Base-by-base conservation (phyloP, 2,797 vertebrate genomes). In the Cirrhinus mrigala region DNA sequence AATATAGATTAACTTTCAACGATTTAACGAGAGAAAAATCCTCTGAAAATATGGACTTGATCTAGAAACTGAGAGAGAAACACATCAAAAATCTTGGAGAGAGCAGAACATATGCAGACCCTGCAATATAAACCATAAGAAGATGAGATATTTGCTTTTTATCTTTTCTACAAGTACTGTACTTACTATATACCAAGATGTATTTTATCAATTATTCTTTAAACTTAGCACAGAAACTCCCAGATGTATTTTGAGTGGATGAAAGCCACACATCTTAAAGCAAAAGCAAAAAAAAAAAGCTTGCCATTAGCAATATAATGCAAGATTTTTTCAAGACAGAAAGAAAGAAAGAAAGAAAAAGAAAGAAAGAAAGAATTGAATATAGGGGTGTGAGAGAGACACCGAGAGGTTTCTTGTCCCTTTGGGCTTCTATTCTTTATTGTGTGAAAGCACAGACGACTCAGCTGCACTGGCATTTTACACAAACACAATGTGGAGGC, bases 391-490 rank as follows among this genome's bases (percentile, higher is more conserved):
- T 84, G 10, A 54, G 75, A 46, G 60, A 69, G 79, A 76, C 27
- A n/a, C 1, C 0, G 5, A 4, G 3, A 24, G 11, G 74, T 66
- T 74, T 76, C 18, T n/a, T 24, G 73, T 29, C 54, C 58, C 58
- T 70, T 29, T 68, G 58, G 81, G 29, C 29, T 75, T 68, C 60
- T 20, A 76, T 76, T 66, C 58, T 52, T 64, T 33, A 75, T 27
- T 87, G 86, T 88, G 87, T 89, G 81, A 83, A 75, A 82, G 64
- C 79, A 87, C 75, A 75, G 80, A 87, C 54, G 64, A 4, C 46
- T 82, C 80, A 50, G 80, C 90, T 86, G 4, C n/a, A 48, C 75
- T 87, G 68, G 9, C 56, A 81, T 75, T 82, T 70, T 48, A 79
- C 87, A 86, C 85, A 87, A 73, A 90, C 22, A 85, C 81, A 87